phyloP scores from a whole-genome alignment of 2,888 invertebrate genomes.

The Coelinius sp. region DNA sequence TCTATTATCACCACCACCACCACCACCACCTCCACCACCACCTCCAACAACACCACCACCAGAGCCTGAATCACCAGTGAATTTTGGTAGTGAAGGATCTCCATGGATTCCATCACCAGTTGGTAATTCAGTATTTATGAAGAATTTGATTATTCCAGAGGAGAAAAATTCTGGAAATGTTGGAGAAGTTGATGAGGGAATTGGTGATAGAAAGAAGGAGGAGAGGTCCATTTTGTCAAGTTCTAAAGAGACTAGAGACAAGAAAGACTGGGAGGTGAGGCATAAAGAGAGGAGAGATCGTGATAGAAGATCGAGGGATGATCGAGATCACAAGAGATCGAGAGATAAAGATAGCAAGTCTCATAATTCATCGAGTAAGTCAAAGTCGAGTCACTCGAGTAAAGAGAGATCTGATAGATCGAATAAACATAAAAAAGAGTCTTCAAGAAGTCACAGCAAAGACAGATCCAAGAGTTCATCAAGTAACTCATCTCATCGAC shows the following conservation, averaged over 20 bases:
- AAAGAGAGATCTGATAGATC: conserved; percentile 33
- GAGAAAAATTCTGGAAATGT: conserved; percentile 51
- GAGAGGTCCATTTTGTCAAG: conserved; percentile 10
- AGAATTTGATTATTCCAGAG: conserved; percentile 51
- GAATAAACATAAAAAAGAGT: conserved; percentile 27
- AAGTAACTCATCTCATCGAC: not conserved
- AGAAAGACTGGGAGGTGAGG: conserved; percentile 43
- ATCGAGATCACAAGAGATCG: conserved; percentile 53
- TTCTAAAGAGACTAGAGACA: conserved; percentile 22
- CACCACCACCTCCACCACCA: conserved; percentile 29
- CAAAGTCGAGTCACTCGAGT: conserved; percentile 2
- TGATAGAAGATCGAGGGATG: conserved; percentile 55
- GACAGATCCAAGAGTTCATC: not conserved
- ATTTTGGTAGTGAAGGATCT: not conserved
- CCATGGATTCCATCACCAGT: conserved; percentile 19
- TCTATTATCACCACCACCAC: conserved; percentile 7
- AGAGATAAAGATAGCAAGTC: conserved; percentile 44
- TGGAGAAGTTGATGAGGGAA: not conserved
- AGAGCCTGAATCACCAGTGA: not conserved
- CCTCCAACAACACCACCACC: conserved; percentile 26
- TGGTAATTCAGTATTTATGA: not conserved
- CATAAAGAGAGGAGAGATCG: conserved; percentile 56
- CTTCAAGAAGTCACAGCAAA: conserved; percentile 29
- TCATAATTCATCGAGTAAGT: conserved; percentile 31
- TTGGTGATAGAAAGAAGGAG: conserved; percentile 22